These are phyloP conservation scores for Mellivora capensis DNA, from an alignment of 2,113 vertebrate species.

Conservation along the genomic window DNA sequence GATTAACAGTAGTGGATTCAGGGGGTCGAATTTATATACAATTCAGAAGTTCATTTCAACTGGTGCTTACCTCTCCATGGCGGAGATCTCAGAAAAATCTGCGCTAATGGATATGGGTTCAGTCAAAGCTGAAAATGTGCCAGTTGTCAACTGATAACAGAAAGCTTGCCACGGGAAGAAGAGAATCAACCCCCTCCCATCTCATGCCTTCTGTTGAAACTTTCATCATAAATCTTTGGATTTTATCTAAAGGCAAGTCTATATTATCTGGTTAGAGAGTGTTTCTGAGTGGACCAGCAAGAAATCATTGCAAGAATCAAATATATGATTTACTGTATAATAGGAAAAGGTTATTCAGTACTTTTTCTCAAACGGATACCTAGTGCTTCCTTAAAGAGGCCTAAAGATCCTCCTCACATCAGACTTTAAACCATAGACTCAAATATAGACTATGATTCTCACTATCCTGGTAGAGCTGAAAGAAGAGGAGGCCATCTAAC, in stretches of 20 bases:
- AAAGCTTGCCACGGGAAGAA: background rate
- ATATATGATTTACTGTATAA: background rate
- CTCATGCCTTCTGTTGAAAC: background rate
- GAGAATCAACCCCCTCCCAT: background rate
- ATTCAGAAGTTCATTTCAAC: background rate
- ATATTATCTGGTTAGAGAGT: background rate
- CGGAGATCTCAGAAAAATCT: background rate
- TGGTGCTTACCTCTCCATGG: background rate
- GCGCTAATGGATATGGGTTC: background rate
- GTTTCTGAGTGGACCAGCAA: background rate
- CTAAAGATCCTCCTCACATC: background rate
- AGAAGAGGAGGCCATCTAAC: background rate
- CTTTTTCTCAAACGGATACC: background rate
- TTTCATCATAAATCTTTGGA: background rate
- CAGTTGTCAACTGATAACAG: background rate
- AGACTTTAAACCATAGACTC: background rate
- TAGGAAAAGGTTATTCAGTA: background rate
- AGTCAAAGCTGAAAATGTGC: background rate
- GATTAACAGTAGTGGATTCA: background rate
- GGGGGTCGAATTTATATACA: background rate
- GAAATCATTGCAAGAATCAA: background rate
- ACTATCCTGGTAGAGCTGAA: background rate
- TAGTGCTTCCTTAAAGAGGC: background rate
- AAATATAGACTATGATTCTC: background rate
- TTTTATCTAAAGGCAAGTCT: background rate